These are phyloP conservation scores for Metridium senile DNA, from an alignment of 92 coral and sea anemone species.

Conservation along the genomic window DNA sequence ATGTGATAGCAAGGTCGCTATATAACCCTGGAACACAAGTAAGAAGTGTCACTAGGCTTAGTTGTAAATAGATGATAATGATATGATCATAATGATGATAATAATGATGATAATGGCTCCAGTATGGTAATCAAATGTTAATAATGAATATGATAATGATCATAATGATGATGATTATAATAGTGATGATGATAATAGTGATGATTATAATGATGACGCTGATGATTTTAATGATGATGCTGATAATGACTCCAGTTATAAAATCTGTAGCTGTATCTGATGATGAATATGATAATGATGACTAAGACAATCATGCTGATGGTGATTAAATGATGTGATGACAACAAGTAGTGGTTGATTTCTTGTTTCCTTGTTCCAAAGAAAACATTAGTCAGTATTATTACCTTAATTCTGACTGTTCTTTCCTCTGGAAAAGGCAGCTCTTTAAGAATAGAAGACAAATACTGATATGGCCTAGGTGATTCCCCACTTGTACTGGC, in stretches of 20 bases:
- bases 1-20: constrained; percentile 68
- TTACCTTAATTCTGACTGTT: constrained; percentile 69
- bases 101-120: constrained; percentile 4
- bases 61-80: neutral
- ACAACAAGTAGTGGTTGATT: neutral
- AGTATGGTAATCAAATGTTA: too few species aligned
- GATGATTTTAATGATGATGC: neutral
- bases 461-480: constrained; percentile 48
- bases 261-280: neutral
- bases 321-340: neutral
- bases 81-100: neutral
- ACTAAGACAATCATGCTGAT: neutral
- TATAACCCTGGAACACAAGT: constrained; percentile 57
- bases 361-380: too few species aligned
- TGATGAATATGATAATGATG: neutral
- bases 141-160: neutral
- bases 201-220: neutral
- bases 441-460: constrained; percentile 29
- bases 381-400: too few species aligned
- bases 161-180: neutral
- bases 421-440: constrained; percentile 23
- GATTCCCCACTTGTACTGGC: neutral
- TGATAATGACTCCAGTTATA: neutral
- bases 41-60: neutral
- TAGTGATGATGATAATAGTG: neutral